A percentile compares a stretch with the other conserved stretches of the same genome.
Evolutionary conservation across 2,797 vertebrate genomes (phyloP).

Genomic region (Ctenosaura bakeri): DNA sequence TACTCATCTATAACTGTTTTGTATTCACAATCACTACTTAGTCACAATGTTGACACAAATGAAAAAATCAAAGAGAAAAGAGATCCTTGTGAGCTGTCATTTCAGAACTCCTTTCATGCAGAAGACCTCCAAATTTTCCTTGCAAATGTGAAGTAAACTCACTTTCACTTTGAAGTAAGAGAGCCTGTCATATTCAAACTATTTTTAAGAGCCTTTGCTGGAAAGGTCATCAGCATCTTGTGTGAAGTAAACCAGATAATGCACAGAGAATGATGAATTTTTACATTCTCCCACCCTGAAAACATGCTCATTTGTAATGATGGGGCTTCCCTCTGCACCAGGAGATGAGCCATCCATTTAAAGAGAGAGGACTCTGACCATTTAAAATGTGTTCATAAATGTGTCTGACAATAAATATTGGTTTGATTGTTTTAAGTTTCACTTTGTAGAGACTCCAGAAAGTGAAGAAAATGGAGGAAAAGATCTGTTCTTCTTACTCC

Average conservation of each 20-base stretch:
- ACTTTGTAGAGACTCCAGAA: neutral
- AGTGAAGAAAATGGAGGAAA: neutral
- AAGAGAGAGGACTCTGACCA: neutral
- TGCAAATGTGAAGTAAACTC: neutral
- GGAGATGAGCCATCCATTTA: neutral
- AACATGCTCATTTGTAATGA: neutral
- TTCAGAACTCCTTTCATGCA: slow-evolving; percentile 41
- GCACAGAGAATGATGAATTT: neutral
- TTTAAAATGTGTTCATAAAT: neutral
- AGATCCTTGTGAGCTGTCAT: slow-evolving; percentile 17
- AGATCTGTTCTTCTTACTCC: neutral
- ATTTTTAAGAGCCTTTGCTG: neutral
- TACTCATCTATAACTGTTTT: too few relatives aligned
- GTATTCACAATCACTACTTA: too few relatives aligned
- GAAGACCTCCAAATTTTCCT: neutral
- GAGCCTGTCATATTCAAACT: neutral
- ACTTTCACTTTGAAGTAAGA: neutral
- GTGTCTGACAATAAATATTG: neutral
- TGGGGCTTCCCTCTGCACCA: neutral
- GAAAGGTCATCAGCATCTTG: neutral
- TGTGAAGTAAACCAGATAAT: neutral
- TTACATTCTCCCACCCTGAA: neutral
- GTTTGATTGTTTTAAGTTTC: neutral
- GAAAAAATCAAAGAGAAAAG: neutral
- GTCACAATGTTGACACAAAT: slow-evolving; percentile 29